phyloP scores from a whole-genome alignment of 2,797 vertebrate species.

The Aeoliscus strigatus region DNA sequence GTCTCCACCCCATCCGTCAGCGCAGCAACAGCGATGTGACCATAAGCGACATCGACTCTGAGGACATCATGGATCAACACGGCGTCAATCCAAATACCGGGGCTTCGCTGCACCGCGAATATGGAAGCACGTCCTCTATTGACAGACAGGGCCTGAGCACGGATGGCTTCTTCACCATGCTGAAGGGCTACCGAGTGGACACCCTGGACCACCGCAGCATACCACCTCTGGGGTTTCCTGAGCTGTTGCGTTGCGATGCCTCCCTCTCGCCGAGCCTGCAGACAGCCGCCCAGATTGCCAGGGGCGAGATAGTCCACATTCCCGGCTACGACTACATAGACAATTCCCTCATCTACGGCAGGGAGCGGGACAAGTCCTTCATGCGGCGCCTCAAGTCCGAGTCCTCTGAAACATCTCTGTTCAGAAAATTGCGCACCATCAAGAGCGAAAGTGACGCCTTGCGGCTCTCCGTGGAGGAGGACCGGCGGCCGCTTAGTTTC shows the following conservation, averaged over 20 bases:
- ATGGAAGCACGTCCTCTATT: constrained; percentile 96
- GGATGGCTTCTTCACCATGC: constrained; percentile 89
- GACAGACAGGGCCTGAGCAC: constrained; percentile 88
- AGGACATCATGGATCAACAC: constrained; percentile 89
- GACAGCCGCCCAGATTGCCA: constrained; percentile 88
- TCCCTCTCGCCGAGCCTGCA: constrained; percentile 89
- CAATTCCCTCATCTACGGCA: constrained; percentile 76
- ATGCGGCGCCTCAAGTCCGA: constrained; percentile 88
- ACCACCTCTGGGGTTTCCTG: constrained; percentile 81
- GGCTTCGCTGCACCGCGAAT: constrained; percentile 90
- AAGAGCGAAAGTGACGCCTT: constrained; percentile 89
- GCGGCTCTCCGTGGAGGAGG: constrained; percentile 81
- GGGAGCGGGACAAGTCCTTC: constrained; percentile 86
- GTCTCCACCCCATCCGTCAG: constrained; percentile 90
- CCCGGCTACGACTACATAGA: constrained; percentile 88
- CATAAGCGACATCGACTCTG: constrained; percentile 94
- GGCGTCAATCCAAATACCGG: constrained; percentile 96
- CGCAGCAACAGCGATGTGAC: constrained; percentile 97
- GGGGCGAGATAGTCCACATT: constrained; percentile 89
- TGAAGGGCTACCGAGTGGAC: constrained; percentile 84
- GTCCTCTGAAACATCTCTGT: constrained; percentile 85
- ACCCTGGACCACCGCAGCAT: constrained; percentile 80
- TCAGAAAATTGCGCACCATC: constrained; percentile 86
- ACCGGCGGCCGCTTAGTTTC: constrained; percentile 83
- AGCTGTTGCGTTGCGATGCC: constrained; percentile 83